Base-by-base conservation (phyloP, 2,113 vertebrate genomes). In the Dicerorhinus sumatrensis region DNA sequence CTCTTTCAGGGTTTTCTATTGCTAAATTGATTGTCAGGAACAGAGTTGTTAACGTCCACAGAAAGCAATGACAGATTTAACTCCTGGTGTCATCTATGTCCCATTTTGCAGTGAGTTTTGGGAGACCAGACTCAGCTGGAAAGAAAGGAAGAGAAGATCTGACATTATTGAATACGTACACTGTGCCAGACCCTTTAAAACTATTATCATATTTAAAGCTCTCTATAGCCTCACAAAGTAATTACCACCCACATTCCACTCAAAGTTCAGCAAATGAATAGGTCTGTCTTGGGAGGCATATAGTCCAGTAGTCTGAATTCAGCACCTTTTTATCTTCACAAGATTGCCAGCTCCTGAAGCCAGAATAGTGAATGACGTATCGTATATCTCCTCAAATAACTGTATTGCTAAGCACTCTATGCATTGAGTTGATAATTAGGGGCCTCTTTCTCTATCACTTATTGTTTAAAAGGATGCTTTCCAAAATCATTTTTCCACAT, bases 161-260 rank as follows among this genome's bases (percentile, higher is more conserved):
- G 9, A 67, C 1, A 58, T 20, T 36, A 46, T 21, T 4, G 31
- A 21, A 1, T 6, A n/a, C 0, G 0, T 7, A 31, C 13, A 4
- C 25, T 75, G 25, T 29, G 39, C 3, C 3, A 42, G 25, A 25
- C 6, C 5, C 48, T 79, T 8, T 77, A 56, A 67, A 36, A 31
- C 12, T 13, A 8, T 14, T 8, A 6, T 20, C 7, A 3, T 27
- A 75, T 14, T 25, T 46, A 58, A 36, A 29, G 3, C 3, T 18
- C 13, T 10, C 18, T 2, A 29, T 2, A 16, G 31, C 18, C 16
- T 42, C 17, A 17, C 23, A 46, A 65, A 46, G 42, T 17, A 42
- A 27, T 18, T 42, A 39, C 10, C 13, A 21, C 2, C 13, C 56
- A 25, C 25, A 7, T 31, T 42, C 16, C 21, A 33, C 48, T 2